phyloP scores from a whole-genome alignment of 2,888 invertebrate species.

The Euzophera pinguis region DNA sequence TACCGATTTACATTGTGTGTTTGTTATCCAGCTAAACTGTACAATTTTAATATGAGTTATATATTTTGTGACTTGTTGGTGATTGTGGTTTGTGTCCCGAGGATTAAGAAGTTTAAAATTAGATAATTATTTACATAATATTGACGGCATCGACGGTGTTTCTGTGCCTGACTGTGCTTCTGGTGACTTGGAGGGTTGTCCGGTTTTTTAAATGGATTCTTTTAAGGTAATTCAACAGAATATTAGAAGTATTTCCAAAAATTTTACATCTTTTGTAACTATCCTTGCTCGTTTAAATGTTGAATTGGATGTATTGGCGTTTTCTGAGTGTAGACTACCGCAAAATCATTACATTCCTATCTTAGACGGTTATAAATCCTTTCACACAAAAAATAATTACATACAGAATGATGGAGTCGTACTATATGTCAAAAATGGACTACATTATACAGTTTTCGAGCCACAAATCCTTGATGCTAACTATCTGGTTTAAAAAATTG shows the following conservation, averaged over 20 bases:
- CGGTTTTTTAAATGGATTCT: neutral
- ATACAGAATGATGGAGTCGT: slow-evolving; percentile 4
- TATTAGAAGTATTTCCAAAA: neutral
- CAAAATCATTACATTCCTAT: neutral
- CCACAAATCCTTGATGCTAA: neutral
- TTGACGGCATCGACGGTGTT: neutral
- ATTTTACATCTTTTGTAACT: neutral
- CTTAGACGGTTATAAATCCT: neutral
- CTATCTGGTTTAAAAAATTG: neutral
- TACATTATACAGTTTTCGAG: neutral
- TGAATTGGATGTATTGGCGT: neutral
- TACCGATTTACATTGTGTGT: too few species aligned
- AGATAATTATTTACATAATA: neutral
- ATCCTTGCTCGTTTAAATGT: neutral
- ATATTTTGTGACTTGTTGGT: too few species aligned
- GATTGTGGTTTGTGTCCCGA: neutral
- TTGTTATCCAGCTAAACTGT: too few species aligned
- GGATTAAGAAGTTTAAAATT: neutral
- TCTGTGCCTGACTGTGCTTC: neutral
- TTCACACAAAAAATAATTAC: neutral
- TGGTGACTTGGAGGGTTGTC: neutral
- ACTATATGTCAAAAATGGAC: neutral
- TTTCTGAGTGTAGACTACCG: neutral
- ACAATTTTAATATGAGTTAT: too few species aligned
- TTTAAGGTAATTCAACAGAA: neutral